Base-by-base conservation (phyloP, 2,113 vertebrate species). In the Melanostigma gelatinosum region DNA sequence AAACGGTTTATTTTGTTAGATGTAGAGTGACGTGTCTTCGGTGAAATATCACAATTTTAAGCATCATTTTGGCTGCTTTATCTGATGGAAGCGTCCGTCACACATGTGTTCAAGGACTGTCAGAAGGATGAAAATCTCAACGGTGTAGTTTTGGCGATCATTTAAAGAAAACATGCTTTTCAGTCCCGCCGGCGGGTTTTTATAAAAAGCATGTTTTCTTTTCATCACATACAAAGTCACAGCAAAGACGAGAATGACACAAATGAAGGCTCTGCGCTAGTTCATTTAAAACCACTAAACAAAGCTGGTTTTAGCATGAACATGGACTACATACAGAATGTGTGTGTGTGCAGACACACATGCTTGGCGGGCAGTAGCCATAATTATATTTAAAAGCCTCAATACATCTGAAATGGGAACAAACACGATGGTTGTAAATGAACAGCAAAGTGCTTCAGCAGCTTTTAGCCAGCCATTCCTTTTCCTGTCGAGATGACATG, bases 371-470 rank as follows among this genome's bases (percentile, higher is more conserved):
- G 22, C 27, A 63, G n/a, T 8, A 6, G 18, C 20, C 16, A 55
- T 12, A 27, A 22, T 65, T 32, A 66, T 82, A 52, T 76, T 68
- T 46, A 27, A 15, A 72, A 64, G 32, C 71, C 32, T 70, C 13
- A 34, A 70, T 76, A 36, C 32, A 65, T 87, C 48, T 77, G 52
- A 76, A 75, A 75, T 10, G 50, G 55, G 62, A 57, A 72, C 55
- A 73, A 58, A 77, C 73, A 40, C 54, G 50, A 52, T 18, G 42
- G 29, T 36, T 76, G 50, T 32, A 78, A 88, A 85, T 72, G 42
- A 77, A 79, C 29, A 65, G 72, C 61, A 52, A 60, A 81, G 79
- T 73, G 81, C 84, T 65, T 48, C 55, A 42, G 68, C 57, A 77
- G 82, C 82, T 85, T 79, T 76, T 50, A 83, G 52, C 40, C 32